Percentiles rank a stretch among this genome's conserved stretches.
These are phyloP conservation scores for Neoaliturus tenellus DNA, from an alignment of 2,888 invertebrate species.

Conservation along the genomic window DNA sequence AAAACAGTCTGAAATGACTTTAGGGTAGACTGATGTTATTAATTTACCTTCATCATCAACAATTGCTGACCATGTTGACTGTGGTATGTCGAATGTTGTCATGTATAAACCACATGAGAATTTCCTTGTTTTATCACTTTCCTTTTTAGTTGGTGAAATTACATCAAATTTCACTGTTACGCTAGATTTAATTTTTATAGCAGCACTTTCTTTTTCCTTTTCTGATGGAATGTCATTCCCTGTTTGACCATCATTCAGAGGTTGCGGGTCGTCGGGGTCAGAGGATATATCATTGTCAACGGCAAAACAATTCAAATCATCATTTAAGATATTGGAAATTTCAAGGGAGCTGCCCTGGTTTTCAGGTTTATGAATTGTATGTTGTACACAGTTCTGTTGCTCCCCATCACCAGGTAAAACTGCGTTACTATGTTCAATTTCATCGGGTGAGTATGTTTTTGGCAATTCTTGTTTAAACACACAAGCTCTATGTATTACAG, in stretches of 20 bases:
- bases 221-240: background rate
- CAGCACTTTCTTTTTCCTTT: background rate
- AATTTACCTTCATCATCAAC: background rate
- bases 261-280: background rate
- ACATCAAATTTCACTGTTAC: background rate
- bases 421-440: too few species aligned
- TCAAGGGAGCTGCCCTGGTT: too few species aligned
- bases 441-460: too few species aligned
- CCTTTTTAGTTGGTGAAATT: too few species aligned
- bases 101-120: background rate
- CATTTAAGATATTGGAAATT: background rate
- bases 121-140: background rate
- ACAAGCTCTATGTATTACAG: too few species aligned
- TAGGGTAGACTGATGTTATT: background rate
- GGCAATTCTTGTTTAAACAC: too few species aligned
- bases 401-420: too few species aligned
- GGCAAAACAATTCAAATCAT: too few species aligned
- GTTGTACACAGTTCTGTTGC: too few species aligned
- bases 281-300: too few species aligned
- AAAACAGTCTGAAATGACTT: too few species aligned
- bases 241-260: background rate
- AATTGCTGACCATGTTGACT: background rate
- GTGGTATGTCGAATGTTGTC: background rate
- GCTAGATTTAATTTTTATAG: background rate
- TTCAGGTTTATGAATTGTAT: too few species aligned